Evolutionary conservation across 2,888 invertebrate species (phyloP).

Genomic region (Archips crataeganus): DNA sequence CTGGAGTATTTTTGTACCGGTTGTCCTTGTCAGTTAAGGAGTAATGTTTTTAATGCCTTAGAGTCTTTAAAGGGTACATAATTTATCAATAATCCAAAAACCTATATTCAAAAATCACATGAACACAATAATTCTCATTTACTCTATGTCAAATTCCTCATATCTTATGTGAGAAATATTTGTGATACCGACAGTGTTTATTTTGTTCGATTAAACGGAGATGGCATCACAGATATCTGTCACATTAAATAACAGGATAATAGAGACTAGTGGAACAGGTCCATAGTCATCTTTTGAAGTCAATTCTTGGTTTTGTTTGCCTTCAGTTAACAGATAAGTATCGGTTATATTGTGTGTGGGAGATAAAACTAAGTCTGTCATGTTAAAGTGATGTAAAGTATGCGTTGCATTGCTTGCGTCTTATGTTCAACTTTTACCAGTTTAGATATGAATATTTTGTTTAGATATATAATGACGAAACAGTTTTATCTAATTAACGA

Average conservation of each 20-base stretch:
- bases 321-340: not conserved
- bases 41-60: constrained; percentile 15
- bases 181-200: too few species aligned
- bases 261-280: too few species aligned
- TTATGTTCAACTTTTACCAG: not conserved
- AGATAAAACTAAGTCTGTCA: not conserved
- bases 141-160: too few species aligned
- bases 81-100: not conserved
- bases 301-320: not conserved
- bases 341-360: not conserved
- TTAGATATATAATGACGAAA: not conserved
- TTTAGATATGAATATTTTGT: not conserved
- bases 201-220: too few species aligned
- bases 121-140: not conserved
- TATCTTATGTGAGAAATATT: too few species aligned
- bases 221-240: too few species aligned
- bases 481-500: not conserved
- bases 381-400: not conserved
- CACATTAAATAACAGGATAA: too few species aligned
- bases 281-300: not conserved
- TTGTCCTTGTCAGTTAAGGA: constrained; percentile 34
- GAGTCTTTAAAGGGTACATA: constrained; percentile 6
- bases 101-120: not conserved
- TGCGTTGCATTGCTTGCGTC: not conserved
- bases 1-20: constrained; percentile 26